Conservation (phyloP, 2,113 vertebrate genomes). For the Oryzias woworae region DNA sequence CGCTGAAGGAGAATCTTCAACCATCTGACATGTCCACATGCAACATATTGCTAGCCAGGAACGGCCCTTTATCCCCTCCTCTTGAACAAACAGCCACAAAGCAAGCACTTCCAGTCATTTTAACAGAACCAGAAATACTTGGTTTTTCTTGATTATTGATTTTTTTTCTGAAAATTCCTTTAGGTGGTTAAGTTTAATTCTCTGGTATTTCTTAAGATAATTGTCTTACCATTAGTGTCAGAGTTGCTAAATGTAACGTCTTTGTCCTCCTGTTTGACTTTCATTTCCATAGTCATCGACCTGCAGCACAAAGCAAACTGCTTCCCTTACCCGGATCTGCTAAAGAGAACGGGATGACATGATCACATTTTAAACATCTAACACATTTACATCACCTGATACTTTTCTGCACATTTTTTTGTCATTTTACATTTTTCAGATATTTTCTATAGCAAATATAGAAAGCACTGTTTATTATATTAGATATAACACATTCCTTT, state of each 20-base stretch:
- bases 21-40: slow-evolving; percentile 71
- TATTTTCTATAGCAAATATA: no score
- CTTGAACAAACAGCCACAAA: slow-evolving; percentile 3
- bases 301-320: slow-evolving; percentile 65
- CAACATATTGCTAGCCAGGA: slow-evolving; percentile 38
- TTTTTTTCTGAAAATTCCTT: no score
- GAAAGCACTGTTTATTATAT: no score
- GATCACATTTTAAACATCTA: background rate
- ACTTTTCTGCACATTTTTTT: no score
- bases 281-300: slow-evolving; percentile 90
- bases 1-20: slow-evolving; percentile 52
- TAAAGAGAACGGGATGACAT: background rate
- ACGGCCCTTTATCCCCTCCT: slow-evolving; percentile 8
- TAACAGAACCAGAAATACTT: no score
- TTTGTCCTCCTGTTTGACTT: slow-evolving; percentile 87
- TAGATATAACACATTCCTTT: no score
- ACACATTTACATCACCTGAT: background rate
- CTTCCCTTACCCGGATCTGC: slow-evolving; percentile 64
- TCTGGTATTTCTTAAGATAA: background rate
- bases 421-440: no score
- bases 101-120: no score
- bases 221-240: slow-evolving; percentile 90
- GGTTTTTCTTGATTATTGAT: no score
- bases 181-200: no score
- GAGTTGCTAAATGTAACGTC: slow-evolving; percentile 92